phyloP scores from a whole-genome alignment of 2,888 invertebrate genomes.

The Eilema sororculum region DNA sequence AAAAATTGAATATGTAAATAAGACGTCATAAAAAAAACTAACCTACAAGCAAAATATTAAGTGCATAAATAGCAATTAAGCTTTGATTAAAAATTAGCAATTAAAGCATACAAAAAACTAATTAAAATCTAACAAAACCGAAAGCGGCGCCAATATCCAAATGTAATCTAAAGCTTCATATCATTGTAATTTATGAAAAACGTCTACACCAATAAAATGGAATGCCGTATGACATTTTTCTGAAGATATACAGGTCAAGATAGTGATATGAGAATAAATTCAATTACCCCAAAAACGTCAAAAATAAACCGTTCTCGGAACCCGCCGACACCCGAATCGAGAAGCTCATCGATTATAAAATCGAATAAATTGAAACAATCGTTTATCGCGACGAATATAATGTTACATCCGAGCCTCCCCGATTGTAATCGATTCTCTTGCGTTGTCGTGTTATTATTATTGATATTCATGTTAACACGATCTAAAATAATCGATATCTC shows the following conservation, averaged over 20 bases:
- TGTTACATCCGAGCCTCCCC: constrained; percentile 57
- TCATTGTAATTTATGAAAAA: constrained; percentile 37
- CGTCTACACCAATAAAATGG: constrained; percentile 39
- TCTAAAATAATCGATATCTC: constrained; percentile 59
- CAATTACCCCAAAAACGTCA: constrained; percentile 57
- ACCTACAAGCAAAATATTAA: too few relatives aligned
- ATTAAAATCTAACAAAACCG: background rate
- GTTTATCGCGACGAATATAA: constrained; percentile 62
- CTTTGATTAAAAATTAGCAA: background rate
- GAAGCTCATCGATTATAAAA: constrained; percentile 54
- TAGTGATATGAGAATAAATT: constrained; percentile 53
- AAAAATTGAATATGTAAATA: too few relatives aligned
- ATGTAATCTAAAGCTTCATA: background rate
- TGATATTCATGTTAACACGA: constrained; percentile 58
- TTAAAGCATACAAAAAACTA: background rate
- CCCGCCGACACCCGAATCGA: constrained; percentile 47
- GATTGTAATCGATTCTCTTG: constrained; percentile 65
- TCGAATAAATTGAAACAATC: constrained; percentile 60
- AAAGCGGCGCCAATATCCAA: background rate
- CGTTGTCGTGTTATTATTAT: constrained; percentile 58
- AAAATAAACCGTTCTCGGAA: constrained; percentile 49
- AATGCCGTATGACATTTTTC: constrained; percentile 43
- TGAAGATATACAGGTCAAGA: constrained; percentile 49
- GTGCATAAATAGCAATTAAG: background rate
- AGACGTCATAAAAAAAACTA: too few relatives aligned